Evolutionary conservation across 2,888 invertebrate species (phyloP).

Genomic region (Carabus problematicus): DNA sequence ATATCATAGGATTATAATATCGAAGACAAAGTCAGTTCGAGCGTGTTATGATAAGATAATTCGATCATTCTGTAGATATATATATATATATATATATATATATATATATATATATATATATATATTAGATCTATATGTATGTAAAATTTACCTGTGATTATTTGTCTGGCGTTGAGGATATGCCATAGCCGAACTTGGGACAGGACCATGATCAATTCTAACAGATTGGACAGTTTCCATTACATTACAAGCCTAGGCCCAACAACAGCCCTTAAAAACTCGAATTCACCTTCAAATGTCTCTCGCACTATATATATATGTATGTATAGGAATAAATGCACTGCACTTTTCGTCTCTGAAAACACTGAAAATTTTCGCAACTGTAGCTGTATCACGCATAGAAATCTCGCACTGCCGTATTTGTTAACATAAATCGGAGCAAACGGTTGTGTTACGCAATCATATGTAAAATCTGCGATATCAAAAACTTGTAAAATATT

Average conservation of each 20-base stretch:
- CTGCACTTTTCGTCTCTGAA: background rate
- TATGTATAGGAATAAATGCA: slow-evolving; percentile 2
- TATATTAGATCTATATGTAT: background rate
- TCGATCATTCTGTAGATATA: too few relatives aligned
- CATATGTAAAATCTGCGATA: slow-evolving; percentile 4
- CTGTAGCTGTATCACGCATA: background rate
- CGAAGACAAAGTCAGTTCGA: too few relatives aligned
- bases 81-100: too few relatives aligned
- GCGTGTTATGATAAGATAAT: too few relatives aligned
- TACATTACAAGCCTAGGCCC: slow-evolving; percentile 44
- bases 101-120: too few relatives aligned
- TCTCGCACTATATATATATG: background rate
- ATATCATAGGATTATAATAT: too few relatives aligned
- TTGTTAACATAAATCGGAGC: too few relatives aligned
- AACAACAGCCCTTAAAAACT: slow-evolving; percentile 24
- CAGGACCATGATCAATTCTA: slow-evolving; percentile 60
- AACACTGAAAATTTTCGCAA: slow-evolving; percentile 4
- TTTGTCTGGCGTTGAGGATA: slow-evolving; percentile 59
- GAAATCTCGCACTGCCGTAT: background rate
- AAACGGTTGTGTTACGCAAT: background rate
- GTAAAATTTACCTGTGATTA: slow-evolving; percentile 55
- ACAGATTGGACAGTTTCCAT: slow-evolving; percentile 61
- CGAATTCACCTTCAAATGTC: slow-evolving; percentile 11
- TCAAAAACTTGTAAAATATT: slow-evolving; percentile 29
- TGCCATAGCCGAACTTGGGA: slow-evolving; percentile 59